phyloP scores from a whole-genome alignment of 2,888 invertebrate species.

The Ectobius pallidus region DNA sequence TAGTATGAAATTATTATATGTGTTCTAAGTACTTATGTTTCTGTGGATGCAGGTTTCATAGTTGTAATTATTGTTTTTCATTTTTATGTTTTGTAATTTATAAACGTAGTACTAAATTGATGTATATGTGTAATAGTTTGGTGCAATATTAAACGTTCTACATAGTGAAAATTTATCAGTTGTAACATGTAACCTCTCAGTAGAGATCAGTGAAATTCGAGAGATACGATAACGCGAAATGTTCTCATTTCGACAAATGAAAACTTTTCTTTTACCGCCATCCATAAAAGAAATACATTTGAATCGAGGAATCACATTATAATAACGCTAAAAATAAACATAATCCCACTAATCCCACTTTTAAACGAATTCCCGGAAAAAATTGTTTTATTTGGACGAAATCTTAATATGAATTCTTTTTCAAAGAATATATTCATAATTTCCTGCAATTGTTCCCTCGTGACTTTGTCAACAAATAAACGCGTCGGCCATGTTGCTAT shows the following conservation, averaged over 20 bases:
- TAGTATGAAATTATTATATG: too few relatives aligned
- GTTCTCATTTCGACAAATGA: background rate
- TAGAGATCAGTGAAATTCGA: too few relatives aligned
- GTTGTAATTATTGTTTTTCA: background rate
- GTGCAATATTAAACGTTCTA: conserved; percentile 18
- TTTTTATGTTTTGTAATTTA: background rate
- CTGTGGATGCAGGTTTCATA: background rate
- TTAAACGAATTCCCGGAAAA: too few relatives aligned
- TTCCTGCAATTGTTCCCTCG: too few relatives aligned
- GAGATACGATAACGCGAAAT: background rate
- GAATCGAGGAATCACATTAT: background rate
- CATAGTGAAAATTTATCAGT: background rate
- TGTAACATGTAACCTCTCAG: background rate
- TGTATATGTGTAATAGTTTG: background rate
- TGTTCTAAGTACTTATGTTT: too few relatives aligned
- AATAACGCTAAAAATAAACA: background rate
- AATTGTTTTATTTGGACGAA: too few relatives aligned
- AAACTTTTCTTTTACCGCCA: background rate
- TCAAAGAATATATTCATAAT: too few relatives aligned
- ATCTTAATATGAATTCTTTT: too few relatives aligned
- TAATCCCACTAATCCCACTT: too few relatives aligned
- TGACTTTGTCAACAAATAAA: too few relatives aligned
- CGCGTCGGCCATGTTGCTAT: too few relatives aligned
- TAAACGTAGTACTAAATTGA: background rate
- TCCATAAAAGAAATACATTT: background rate